Evolutionary conservation across 1,140 invertebrate genomes (phyloP), one percentile per base, ranked within the genome.

Genomic region (Kradibia gibbosae): DNA sequence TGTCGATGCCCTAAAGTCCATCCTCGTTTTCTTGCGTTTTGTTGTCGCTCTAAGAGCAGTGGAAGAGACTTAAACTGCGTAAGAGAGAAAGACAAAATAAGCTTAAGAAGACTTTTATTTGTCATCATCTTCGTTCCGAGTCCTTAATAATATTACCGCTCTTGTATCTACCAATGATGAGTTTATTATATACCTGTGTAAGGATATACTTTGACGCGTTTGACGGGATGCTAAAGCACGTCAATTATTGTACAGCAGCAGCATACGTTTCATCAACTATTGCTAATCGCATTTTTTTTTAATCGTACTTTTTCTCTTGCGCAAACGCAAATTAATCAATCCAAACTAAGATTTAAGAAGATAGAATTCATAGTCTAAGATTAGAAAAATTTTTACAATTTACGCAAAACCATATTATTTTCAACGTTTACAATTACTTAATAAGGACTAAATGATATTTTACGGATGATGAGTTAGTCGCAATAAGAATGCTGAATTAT

Each of bases 161-260:
- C 5, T 78, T 50, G 42, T 65, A 34, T 25, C 57, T 34, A 0
- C 0, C 2, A 42, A 77, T 65, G 39, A 78, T 53, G 60, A 78
- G 60, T 78, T 65, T 67, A 78, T 78, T 67, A 70, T 48, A n/a
- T n/a, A 48, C 42, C 42, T 42, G 25, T 39, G 34, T 39, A 67
- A n/a, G 62, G 34, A 67, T 20, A 67, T 39, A 22, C 34, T 31
- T 65, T 65, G 11, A 36, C 28, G 8, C 7, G 50, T 28, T 55
- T 42, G 22, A 75, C 28, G 25, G 39, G 36, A n/a, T 62, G 13
- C 62, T 45, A 39, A 1, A 39, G 20, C n/a, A 5, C 20, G 20
- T 39, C 62, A 39, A 39, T 39, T n/a, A 7, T 39, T 34, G 31
- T 65, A 3, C 31, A 10, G 34, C 1, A 11, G 1, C 5, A 65